Base-by-base conservation (phyloP, 2,888 invertebrate genomes). In the Argyresthia albistria region DNA sequence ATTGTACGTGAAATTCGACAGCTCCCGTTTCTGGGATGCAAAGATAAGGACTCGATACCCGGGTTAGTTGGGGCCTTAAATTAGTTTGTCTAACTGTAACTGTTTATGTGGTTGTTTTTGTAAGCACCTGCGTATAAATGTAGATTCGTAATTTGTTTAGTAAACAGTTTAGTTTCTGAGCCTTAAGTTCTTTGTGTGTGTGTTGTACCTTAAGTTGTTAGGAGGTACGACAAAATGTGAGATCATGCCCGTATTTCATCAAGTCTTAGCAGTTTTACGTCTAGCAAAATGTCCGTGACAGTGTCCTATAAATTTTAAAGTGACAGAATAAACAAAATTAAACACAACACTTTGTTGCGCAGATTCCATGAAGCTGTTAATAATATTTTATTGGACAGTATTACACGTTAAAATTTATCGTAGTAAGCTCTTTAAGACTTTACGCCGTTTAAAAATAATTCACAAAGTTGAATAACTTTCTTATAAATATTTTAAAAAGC, bases 1-100 rank as follows among this genome's bases (percentile, higher is more conserved):
- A 82, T 83, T 81, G 79, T 72, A 77, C 80, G 79, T 82, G 76
- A 86, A 83, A 83, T 82, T 83, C 73, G 74, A 76, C 71, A 75
- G 73, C 63, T 67, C 73, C 68, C 64, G 65, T 69, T 73, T 73
- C 70, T 62, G 70, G 70, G 65, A 67, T 62, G 70, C 63, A 64
- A 67, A 67, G 70, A 72, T 74, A 65, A 68, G 63, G 62, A 58
- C 59, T 54, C 65, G 61, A 69, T 70, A 50, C 50, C 37, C 39
- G 54, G 60, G 61, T 58, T 62, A 64, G 66, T 64, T 65, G 60
- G 65, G 59, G 63, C 66, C 67, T 67, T 64, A 64, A 70, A 70
- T 73, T 67, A 69, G 64, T 63, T 68, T 50, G 51, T 59, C 10
- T 49, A 39, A 25, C 25, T 25, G 25, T 25, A 25, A 39, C 39